Conservation (phyloP, 2,113 vertebrate species). For the Murina feae region DNA sequence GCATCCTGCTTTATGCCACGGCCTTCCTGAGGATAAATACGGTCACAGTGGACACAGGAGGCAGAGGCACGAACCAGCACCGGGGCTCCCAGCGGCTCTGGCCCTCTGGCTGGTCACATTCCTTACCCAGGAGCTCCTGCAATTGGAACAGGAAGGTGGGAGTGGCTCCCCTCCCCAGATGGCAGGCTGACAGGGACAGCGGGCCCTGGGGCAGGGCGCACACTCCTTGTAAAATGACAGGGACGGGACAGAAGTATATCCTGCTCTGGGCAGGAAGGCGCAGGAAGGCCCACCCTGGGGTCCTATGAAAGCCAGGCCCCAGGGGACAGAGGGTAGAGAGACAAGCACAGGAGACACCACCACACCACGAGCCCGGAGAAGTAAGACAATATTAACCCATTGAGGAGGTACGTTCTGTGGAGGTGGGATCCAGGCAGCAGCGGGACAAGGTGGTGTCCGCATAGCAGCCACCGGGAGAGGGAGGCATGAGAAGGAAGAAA, state of each 20-base stretch:
- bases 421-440: conserved; percentile 78
- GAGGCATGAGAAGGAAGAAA: conserved; percentile 15
- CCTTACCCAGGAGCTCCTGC: neutral
- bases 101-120: neutral
- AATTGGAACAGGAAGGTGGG: neutral
- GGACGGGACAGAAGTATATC: neutral
- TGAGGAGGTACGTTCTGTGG: conserved; percentile 97
- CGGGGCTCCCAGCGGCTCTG: neutral
- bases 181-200: neutral
- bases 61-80: neutral
- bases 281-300: conserved; percentile 5
- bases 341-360: conserved; percentile 68
- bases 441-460: conserved; percentile 49
- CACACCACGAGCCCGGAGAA: conserved; percentile 68
- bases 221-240: neutral
- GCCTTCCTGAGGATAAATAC: neutral
- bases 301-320: conserved; percentile 52
- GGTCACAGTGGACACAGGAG: neutral
- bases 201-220: neutral
- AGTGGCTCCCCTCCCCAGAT: neutral
- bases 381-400: conserved; percentile 94
- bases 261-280: neutral
- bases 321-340: neutral
- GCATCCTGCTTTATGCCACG: neutral
- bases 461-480: conserved; percentile 51